A percentile compares a stretch with the other conserved stretches of the same genome.
These are phyloP conservation scores for Parelbella ahira DNA, from an alignment of 2,888 invertebrate genomes.

Conservation along the genomic window DNA sequence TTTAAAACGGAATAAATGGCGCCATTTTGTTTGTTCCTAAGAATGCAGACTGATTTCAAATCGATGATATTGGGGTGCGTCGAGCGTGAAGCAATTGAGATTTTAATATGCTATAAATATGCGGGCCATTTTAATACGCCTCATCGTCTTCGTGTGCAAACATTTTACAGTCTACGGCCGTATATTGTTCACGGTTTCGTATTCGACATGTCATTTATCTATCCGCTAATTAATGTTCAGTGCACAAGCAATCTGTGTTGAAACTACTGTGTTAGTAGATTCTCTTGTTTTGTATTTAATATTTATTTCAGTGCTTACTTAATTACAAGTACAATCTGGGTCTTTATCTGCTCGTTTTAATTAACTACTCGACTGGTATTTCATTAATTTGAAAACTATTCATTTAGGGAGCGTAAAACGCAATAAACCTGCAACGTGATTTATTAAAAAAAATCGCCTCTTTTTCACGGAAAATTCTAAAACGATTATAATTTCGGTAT, in stretches of 20 bases:
- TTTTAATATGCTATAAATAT: constrained; percentile 43
- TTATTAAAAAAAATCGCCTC: too few species aligned
- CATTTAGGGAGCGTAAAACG: too few species aligned
- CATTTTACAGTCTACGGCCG: constrained; percentile 23
- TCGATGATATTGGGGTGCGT: constrained; percentile 36
- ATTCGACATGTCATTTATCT: constrained; percentile 18
- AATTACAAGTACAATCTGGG: too few species aligned
- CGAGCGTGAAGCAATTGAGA: constrained; percentile 42
- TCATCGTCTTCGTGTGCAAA: constrained; percentile 33
- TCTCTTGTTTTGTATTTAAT: not conserved
- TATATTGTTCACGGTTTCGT: constrained; percentile 22
- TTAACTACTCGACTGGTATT: too few species aligned
- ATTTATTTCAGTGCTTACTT: constrained; percentile 6
- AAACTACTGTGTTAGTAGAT: constrained; percentile 3
- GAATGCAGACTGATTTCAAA: constrained; percentile 43
- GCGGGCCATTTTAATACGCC: constrained; percentile 32
- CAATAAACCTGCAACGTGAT: too few species aligned
- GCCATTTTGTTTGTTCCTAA: constrained; percentile 41
- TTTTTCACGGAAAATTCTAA: too few species aligned
- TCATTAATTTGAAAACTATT: too few species aligned
- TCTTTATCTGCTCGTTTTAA: too few species aligned
- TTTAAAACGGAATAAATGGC: constrained; percentile 31
- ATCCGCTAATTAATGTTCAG: constrained; percentile 13
- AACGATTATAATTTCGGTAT: too few species aligned
- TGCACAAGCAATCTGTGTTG: constrained; percentile 9